These are phyloP conservation scores for Strix occidentalis DNA, from an alignment of 2,797 vertebrate species.

Conservation along the genomic window DNA sequence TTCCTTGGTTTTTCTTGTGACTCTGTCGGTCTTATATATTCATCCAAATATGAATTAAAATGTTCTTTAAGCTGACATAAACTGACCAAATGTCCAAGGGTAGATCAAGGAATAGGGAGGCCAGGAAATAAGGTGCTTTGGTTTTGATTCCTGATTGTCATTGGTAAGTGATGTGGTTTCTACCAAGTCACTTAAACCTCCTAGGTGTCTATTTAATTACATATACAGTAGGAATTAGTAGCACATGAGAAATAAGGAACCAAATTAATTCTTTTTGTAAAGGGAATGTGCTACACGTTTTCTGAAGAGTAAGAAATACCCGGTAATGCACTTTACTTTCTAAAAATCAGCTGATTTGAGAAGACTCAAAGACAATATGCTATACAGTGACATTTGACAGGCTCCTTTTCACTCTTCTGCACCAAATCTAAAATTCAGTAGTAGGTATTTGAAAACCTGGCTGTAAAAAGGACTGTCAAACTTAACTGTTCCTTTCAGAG, in stretches of 20 bases:
- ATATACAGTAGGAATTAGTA: background rate
- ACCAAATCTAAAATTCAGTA: background rate
- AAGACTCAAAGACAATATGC: fast-evolving
- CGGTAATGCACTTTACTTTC: background rate
- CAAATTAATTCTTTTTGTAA: background rate
- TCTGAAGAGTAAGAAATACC: background rate
- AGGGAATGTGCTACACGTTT: background rate
- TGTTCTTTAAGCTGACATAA: background rate
- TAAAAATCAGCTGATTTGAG: background rate
- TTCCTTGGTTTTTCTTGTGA: background rate
- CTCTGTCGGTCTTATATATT: background rate
- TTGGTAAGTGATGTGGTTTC: background rate
- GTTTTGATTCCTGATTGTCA: background rate
- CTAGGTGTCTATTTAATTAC: background rate
- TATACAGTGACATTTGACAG: fast-evolving
- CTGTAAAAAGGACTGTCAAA: background rate
- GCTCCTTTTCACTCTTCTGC: background rate
- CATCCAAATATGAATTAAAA: background rate
- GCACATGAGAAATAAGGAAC: background rate
- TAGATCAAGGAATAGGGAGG: background rate
- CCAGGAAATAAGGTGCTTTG: background rate
- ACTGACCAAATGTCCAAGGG: no score
- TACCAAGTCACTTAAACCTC: background rate
- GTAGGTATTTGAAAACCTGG: background rate
- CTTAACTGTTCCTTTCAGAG: background rate